Conservation (phyloP, 2,113 vertebrate species). For the Arvicanthis niloticus region DNA sequence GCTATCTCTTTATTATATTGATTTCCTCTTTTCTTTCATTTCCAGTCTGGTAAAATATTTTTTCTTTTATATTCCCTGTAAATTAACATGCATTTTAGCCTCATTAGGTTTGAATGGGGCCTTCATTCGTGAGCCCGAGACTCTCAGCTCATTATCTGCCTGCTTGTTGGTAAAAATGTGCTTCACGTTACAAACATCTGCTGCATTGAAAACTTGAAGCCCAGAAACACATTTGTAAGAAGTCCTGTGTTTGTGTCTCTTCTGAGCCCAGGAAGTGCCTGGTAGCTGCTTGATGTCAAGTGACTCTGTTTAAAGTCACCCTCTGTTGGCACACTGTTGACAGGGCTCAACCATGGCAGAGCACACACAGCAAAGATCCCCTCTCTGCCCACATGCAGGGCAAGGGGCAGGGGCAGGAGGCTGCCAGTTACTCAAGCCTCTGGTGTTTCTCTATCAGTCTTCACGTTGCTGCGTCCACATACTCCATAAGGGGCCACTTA, state of each 20-base stretch:
- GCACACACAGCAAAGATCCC: neutral
- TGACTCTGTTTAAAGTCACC: neutral
- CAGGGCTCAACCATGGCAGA: neutral
- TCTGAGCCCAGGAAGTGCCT: neutral
- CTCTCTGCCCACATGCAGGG: neutral
- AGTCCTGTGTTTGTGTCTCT: neutral
- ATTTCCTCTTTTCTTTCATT: slow-evolving; percentile 62
- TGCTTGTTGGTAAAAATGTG: slow-evolving; percentile 54
- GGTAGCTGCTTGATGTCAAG: slow-evolving; percentile 39
- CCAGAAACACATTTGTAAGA: slow-evolving; percentile 16
- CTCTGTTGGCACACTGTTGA: neutral
- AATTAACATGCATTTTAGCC: slow-evolving; percentile 61
- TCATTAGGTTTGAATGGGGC: slow-evolving; percentile 56
- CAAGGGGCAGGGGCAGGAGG: neutral
- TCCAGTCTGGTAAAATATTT: slow-evolving; percentile 40
- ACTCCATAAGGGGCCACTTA: neutral
- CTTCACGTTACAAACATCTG: slow-evolving; percentile 43
- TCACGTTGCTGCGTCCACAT: neutral
- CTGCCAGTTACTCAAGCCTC: no score
- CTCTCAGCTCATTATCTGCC: slow-evolving; percentile 33
- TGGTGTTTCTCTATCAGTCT: neutral
- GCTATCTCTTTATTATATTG: slow-evolving; percentile 48
- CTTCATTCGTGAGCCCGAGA: slow-evolving; percentile 49
- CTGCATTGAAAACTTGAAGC: neutral
- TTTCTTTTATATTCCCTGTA: slow-evolving; percentile 22